Evolutionary conservation across 1,140 invertebrate species (phyloP).

Genomic region (Bactericera cockerelli): DNA sequence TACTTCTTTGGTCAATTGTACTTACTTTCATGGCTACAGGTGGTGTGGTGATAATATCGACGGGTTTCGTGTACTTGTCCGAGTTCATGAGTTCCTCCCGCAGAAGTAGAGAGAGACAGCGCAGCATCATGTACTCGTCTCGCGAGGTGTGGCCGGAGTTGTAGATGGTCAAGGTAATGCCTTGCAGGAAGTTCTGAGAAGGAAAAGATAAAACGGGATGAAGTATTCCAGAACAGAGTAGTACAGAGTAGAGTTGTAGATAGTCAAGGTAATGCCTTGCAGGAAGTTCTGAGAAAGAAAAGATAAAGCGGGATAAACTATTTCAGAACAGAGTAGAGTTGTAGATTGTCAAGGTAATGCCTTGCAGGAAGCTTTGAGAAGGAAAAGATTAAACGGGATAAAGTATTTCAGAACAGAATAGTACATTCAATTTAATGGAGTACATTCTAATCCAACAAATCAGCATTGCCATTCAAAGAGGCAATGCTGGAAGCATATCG

Average conservation of each 20-base stretch:
- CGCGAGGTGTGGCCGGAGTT: conserved; percentile 63
- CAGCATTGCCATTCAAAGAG: too few relatives aligned
- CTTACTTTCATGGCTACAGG: conserved; percentile 64
- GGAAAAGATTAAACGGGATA: conserved; percentile 35
- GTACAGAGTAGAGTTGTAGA: conserved; percentile 40
- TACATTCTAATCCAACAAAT: too few relatives aligned
- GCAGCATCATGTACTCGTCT: conserved; percentile 62
- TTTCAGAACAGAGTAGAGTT: conserved; percentile 30
- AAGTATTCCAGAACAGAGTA: not conserved
- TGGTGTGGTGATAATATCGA: conserved; percentile 57
- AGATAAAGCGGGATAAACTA: too few relatives aligned
- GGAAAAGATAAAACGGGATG: conserved; percentile 35
- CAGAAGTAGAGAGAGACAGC: conserved; percentile 52
- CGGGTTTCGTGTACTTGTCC: conserved; percentile 49
- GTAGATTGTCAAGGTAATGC: conserved; percentile 58
- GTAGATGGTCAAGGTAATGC: conserved; percentile 58
- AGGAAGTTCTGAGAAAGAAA: conserved; percentile 54
- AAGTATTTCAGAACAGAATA: not conserved
- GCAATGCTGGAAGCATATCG: too few relatives aligned
- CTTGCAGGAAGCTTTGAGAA: conserved; percentile 58
- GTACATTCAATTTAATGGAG: not conserved
- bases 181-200: conserved; percentile 58
- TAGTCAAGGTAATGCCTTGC: conserved; percentile 55
- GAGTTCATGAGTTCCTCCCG: conserved; percentile 52
- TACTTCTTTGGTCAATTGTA: too few relatives aligned